phyloP scores from a whole-genome alignment of 2,888 invertebrate genomes.

The Pyralis farinalis region DNA sequence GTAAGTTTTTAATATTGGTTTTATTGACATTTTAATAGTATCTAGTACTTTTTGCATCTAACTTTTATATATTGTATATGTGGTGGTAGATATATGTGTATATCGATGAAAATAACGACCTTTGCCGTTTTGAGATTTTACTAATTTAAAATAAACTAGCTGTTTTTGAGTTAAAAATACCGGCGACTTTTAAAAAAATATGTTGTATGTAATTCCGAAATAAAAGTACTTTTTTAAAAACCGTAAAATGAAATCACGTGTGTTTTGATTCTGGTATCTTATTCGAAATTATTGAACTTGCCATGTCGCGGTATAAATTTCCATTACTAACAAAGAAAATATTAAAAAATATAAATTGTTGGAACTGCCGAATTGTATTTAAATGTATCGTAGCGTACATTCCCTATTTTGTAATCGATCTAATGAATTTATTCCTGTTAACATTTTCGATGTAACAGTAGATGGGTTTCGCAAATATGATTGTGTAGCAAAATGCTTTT shows the following conservation, averaged over 20 bases:
- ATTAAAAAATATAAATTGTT: too few species aligned
- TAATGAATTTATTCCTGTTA: slow-evolving; percentile 20
- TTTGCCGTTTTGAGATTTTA: slow-evolving; percentile 9
- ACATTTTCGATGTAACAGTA: slow-evolving; percentile 12
- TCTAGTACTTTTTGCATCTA: slow-evolving; percentile 12
- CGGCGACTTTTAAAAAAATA: too few species aligned
- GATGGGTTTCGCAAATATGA: slow-evolving; percentile 30
- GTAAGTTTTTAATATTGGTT: background rate
- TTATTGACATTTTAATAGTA: background rate
- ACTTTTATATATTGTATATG: slow-evolving; percentile 16
- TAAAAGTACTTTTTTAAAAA: too few species aligned
- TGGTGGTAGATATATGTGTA: slow-evolving; percentile 14
- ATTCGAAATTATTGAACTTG: too few species aligned
- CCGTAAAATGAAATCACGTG: too few species aligned
- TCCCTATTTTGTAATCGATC: slow-evolving; percentile 13
- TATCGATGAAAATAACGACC: slow-evolving; percentile 11
- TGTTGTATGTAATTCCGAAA: too few species aligned
- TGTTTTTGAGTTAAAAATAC: too few species aligned
- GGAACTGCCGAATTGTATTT: slow-evolving; percentile 21
- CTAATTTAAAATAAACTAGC: slow-evolving; percentile 1
- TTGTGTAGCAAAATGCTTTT: slow-evolving; percentile 31
- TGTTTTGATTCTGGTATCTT: too few species aligned
- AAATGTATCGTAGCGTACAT: slow-evolving; percentile 14
- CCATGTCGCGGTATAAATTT: too few species aligned
- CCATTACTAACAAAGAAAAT: too few species aligned